Evolutionary conservation across 2,797 vertebrate species (phyloP).

Genomic region (Cyclopterus lumpus): DNA sequence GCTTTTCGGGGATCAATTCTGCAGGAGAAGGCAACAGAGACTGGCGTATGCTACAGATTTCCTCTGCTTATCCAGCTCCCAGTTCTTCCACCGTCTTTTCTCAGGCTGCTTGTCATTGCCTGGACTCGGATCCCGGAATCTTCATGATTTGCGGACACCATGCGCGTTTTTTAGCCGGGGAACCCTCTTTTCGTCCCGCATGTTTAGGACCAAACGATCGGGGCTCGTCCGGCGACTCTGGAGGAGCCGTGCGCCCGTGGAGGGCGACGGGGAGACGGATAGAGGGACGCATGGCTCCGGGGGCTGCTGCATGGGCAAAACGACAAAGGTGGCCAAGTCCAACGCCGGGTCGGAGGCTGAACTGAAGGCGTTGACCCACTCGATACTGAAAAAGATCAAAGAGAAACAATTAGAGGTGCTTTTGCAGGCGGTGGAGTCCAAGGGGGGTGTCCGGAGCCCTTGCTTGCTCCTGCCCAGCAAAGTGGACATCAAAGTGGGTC

Average conservation of each 20-base stretch:
- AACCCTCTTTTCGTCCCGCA: constrained; percentile 95
- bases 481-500: constrained; percentile 90
- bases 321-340: constrained; percentile 87
- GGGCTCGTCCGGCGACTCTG: constrained; percentile 98
- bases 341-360: constrained; percentile 90
- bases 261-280: constrained; percentile 90
- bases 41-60: constrained; percentile 92
- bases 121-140: constrained; percentile 93
- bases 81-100: constrained; percentile 80
- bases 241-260: constrained; percentile 95
- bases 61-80: constrained; percentile 82
- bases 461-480: constrained; percentile 92
- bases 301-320: constrained; percentile 93
- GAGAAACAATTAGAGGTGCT: constrained; percentile 95
- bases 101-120: constrained; percentile 89
- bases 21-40: constrained; percentile 79
- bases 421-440: constrained; percentile 95
- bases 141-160: constrained; percentile 99
- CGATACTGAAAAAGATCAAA: constrained; percentile 93
- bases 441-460: constrained; percentile 91
- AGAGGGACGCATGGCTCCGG: constrained; percentile 87
- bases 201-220: constrained; percentile 99
- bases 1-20: constrained; percentile 56
- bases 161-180: constrained; percentile 97
- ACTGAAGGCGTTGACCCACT: constrained; percentile 94